Evolutionary conservation across 2,888 invertebrate genomes (phyloP), one percentile per base, ranked within the genome.

Genomic region (Polydesmus complanatus): DNA sequence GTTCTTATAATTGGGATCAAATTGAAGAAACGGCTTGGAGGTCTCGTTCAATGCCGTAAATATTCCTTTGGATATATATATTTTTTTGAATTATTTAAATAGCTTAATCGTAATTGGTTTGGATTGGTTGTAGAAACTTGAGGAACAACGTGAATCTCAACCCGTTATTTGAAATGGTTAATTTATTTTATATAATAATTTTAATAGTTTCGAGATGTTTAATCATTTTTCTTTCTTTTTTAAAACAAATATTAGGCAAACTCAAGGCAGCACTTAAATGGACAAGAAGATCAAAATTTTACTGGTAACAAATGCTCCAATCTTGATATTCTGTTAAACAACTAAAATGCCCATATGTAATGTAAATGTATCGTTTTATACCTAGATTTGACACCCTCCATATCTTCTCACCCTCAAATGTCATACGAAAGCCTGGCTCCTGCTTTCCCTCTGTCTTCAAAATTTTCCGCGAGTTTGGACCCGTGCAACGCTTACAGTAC

Each of bases 41-140:
- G 23, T 58, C 58, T 18, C 51, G 51, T 27, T 58, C 58, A 27
- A 18, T 58, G 58, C 58, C 58, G 58, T 58, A 3, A 37, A 53
- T 58, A 3, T 49, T 25, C 5, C n/a, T n/a, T n/a, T n/a, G n/a
- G n/a, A n/a, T n/a, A n/a, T n/a, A n/a, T n/a, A n/a, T n/a, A n/a
- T n/a, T n/a, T n/a, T n/a, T n/a, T n/a, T n/a, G n/a, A n/a, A n/a
- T n/a, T n/a, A n/a, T n/a, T n/a, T n/a, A n/a, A n/a, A n/a, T n/a
- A n/a, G n/a, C n/a, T n/a, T n/a, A n/a, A n/a, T n/a, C n/a, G n/a
- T n/a, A n/a, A n/a, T n/a, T n/a, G n/a, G n/a, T n/a, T n/a, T n/a
- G n/a, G 5, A 14, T 51, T 51, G 23, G 51, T 58, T 51, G 1
- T 21, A 58, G 58, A 27, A 58, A 58, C 52, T 27, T 58, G 26